Evolutionary conservation across 2,888 invertebrate species (phyloP), one percentile per base, ranked within the genome.

Genomic region (Hydropsyche betteni): DNA sequence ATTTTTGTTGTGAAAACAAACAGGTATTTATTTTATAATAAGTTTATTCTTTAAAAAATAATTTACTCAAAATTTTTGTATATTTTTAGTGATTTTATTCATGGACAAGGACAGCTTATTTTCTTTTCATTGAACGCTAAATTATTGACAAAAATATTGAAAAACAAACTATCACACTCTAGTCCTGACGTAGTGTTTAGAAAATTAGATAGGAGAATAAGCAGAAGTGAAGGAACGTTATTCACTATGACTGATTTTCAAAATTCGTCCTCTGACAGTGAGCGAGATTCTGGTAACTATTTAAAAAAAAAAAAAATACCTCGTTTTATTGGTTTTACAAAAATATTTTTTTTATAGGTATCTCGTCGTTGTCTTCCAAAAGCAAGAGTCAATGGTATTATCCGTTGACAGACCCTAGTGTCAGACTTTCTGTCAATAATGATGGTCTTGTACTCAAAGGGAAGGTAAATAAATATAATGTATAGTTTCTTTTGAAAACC

Each of bases 1-100:
- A 88, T 89, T 55, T 90, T 91, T 81, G 86, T 90, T 50, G 85
- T 92, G 79, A 88, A 87, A 80, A 87, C 92, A n/a, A 89, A 89
- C 85, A 88, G 89, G 90, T 90, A 70, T 61, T 24, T 73, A 61
- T 50, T 33, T 71, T 38, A 61, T 50, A 6, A 53, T 71, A 10
- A n/a, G n/a, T n/a, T n/a, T n/a, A n/a, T 70, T 71, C 12, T n/a
- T 61, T 64, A 5, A 12, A 7, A 24, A 64, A 5, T 33, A 24
- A 12, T 4, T 64, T 14, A 10, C 12, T 4, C 12, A 33, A 24
- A 33, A 24, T 34, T 33, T n/a, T 51, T 70, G 68, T 51, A 69
- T 5, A 68, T 8, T 74, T 74, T 33, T 68, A 88, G 88, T 74
- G 85, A 86, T 69, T 89, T 89, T 80, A 82, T 84, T 36, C 84